phyloP scores from a whole-genome alignment of 92 coral and sea anemone genomes.

The Bergia sp. region DNA sequence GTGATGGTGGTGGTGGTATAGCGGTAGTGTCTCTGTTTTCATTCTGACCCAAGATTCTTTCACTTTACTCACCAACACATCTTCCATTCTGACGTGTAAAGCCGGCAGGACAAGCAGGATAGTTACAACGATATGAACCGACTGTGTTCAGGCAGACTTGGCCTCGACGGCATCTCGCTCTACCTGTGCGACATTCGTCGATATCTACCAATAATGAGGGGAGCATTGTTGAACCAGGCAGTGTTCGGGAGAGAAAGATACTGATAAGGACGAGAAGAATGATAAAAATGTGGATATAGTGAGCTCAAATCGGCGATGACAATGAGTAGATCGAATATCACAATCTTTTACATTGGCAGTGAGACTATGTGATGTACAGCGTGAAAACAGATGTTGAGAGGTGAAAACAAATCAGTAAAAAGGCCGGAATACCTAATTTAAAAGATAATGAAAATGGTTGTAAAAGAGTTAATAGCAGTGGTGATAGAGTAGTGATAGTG shows the following conservation, averaged over 20 bases:
- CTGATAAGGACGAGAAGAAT: background rate
- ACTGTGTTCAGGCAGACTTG: background rate
- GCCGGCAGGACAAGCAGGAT: background rate
- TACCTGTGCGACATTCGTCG: constrained; percentile 6
- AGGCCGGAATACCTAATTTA: background rate
- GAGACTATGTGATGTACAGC: no score
- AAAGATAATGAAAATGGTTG: background rate
- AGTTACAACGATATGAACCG: background rate
- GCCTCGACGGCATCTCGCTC: background rate
- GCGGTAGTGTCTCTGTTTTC: background rate
- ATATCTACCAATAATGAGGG: background rate
- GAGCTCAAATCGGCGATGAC: background rate
- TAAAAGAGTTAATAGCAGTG: background rate
- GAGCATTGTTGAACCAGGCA: background rate
- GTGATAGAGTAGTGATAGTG: background rate
- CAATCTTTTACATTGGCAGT: no score
- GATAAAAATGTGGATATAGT: background rate
- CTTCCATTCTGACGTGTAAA: background rate
- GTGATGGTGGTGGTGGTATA: no score
- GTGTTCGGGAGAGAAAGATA: no score
- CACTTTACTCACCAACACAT: constrained; percentile 12
- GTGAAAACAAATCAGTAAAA: no score
- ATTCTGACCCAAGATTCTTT: background rate
- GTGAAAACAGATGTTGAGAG: no score
- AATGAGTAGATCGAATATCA: no score